phyloP scores from a whole-genome alignment of 2,797 vertebrate species.

The Thunnus albacares region DNA sequence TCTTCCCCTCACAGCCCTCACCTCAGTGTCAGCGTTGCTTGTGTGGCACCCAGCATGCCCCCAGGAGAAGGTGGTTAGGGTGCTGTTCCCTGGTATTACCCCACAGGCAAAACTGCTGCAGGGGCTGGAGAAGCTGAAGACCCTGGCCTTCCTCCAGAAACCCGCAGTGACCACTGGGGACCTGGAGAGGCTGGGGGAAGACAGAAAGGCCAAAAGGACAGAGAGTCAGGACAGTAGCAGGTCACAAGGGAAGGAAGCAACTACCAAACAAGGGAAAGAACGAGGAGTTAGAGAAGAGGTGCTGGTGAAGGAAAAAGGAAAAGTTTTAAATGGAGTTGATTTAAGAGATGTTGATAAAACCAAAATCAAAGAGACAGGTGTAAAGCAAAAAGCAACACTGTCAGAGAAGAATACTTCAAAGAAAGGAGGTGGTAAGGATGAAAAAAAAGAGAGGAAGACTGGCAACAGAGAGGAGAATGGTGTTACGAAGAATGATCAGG shows the following conservation, averaged over 20 bases:
- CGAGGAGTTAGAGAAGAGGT: slow-evolving; percentile 62
- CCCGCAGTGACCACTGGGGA: slow-evolving; percentile 82
- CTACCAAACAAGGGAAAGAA: slow-evolving; percentile 74
- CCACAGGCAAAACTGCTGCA: slow-evolving; percentile 92
- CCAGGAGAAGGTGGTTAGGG: slow-evolving; percentile 93
- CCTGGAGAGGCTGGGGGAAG: slow-evolving; percentile 75
- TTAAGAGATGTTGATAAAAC: slow-evolving; percentile 68
- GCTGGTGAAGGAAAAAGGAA: slow-evolving; percentile 75
- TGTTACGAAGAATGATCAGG: slow-evolving; percentile 65
- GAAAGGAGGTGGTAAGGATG: slow-evolving; percentile 76
- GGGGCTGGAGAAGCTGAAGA: slow-evolving; percentile 92
- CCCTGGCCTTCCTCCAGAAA: slow-evolving; percentile 90
- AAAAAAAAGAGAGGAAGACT: slow-evolving; percentile 82
- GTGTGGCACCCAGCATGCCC: slow-evolving; percentile 94
- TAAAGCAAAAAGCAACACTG: slow-evolving; percentile 64
- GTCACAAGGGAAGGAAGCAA: slow-evolving; percentile 79
- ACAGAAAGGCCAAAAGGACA: slow-evolving; percentile 78
- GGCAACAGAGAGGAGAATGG: slow-evolving; percentile 76
- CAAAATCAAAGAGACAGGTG: slow-evolving; percentile 66
- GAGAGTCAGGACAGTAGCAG: slow-evolving; percentile 91
- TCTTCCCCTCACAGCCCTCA: slow-evolving; percentile 84
- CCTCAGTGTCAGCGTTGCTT: slow-evolving; percentile 90
- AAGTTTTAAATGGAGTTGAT: slow-evolving; percentile 67
- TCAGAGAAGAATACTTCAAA: slow-evolving; percentile 76
- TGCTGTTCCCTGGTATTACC: slow-evolving; percentile 93